Evolutionary conservation across 2,797 vertebrate species (phyloP), one percentile per base, ranked within the genome.

Genomic region (Sternarchorhynchus goeldii): DNA sequence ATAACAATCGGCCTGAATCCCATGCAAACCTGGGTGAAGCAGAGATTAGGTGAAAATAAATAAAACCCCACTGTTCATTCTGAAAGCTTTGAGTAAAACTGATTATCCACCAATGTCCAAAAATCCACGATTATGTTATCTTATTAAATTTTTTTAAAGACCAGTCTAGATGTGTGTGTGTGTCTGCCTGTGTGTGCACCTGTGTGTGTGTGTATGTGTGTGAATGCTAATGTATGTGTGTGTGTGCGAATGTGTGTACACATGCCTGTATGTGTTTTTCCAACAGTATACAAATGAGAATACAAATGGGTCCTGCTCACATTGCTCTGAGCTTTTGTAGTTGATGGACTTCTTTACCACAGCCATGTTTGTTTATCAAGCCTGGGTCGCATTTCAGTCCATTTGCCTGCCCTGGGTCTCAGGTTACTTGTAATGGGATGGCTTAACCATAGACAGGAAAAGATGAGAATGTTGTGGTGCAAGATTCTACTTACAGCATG

Each of bases 31-130:
- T 5, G 3, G 4, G 10, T 12, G 34, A 59, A 64, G 71, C 58
- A 20, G 75, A 69, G 31, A 41, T 45, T 29, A 25, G 53, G 50
- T 32, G 20, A 73, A 78, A 16, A 73, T 29, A 18, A 29, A n/a
- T n/a, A 71, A 31, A 73, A 55, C 7, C 25, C 25, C 25, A 20
- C 36, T 10, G n/a, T 53, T n/a, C 50, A 76, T 57, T 75, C 8
- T 3, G 29, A 63, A 65, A 73, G 79, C 45, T 53, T 18, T 53
- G 71, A 71, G 77, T 20, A 85, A 79, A 84, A 17, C 18, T 21
- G 85, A 81, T 88, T 83, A 84, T 84, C 85, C 82, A 80, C 79
- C 50, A 57, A 29, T 75, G 83, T 45, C 73, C 84, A 79, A 83
- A 55, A 86, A 72, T 80, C 87, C 80, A 77, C 82, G 59, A 81